Percentiles rank a stretch among this genome's conserved stretches.
Evolutionary conservation across 2,797 vertebrate genomes (phyloP).

Genomic region (Pseudotriccus pelzelni): DNA sequence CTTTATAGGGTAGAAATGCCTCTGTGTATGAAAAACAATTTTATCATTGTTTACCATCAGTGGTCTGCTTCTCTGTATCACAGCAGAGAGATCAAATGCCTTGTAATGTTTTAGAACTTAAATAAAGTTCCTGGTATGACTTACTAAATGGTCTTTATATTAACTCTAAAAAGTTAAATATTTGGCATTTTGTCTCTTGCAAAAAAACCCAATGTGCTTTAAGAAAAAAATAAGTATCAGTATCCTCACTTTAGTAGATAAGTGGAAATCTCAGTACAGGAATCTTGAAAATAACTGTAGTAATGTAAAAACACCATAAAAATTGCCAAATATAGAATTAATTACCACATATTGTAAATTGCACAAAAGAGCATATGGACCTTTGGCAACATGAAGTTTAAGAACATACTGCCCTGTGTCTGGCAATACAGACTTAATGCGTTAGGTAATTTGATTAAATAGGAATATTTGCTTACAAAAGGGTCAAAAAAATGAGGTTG

Average conservation of each 20-base stretch:
- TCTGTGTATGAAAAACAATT: background rate
- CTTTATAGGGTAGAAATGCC: background rate
- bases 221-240: background rate
- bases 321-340: background rate
- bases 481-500: accelerated
- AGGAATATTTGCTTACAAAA: background rate
- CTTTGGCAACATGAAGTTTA: background rate
- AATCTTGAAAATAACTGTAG: background rate
- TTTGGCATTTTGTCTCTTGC: background rate
- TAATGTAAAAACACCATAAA: background rate
- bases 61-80: background rate
- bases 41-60: background rate
- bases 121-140: background rate
- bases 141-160: background rate
- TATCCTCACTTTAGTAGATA: background rate
- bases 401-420: background rate
- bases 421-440: background rate
- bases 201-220: accelerated
- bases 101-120: background rate
- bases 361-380: background rate
- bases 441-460: background rate
- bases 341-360: background rate
- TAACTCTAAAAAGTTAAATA: background rate
- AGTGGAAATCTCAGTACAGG: background rate
- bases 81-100: background rate